phyloP scores from a whole-genome alignment of 2,113 vertebrate genomes.

The Nyctereutes procyonoides region DNA sequence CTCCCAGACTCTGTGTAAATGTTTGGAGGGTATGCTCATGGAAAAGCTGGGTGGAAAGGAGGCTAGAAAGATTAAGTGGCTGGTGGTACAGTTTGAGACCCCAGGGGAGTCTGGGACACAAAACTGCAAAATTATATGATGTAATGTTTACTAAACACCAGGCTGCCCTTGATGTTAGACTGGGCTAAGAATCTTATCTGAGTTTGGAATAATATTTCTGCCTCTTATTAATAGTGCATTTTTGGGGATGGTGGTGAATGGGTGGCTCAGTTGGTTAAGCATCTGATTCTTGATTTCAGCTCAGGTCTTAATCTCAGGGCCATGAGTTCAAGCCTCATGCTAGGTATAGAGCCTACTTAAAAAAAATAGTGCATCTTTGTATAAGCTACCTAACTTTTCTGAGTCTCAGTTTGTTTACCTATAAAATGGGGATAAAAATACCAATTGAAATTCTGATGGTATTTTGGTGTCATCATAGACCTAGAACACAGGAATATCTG shows the following conservation, averaged over 20 bases:
- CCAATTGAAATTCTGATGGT: not conserved
- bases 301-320: not conserved
- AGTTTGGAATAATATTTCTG: not conserved
- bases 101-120: not conserved
- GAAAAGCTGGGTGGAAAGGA: not conserved
- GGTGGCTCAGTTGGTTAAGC: not conserved
- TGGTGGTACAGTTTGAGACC: not conserved
- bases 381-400: not conserved
- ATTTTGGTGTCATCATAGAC: not conserved
- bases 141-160: not conserved
- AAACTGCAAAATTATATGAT: not conserved
- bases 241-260: not conserved
- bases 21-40: not conserved
- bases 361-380: not conserved
- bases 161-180: not conserved
- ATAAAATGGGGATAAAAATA: not conserved
- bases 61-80: not conserved
- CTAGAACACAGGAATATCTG: not conserved
- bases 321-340: not conserved
- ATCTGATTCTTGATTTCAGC: not conserved
- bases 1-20: not conserved
- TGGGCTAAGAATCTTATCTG: not conserved
- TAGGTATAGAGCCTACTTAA: not conserved
- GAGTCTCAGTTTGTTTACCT: constrained; percentile 17
- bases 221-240: not conserved